Evolutionary conservation across 1,140 invertebrate genomes (phyloP), one percentile per base, ranked within the genome.

Genomic region (Hycleus cichorii): DNA sequence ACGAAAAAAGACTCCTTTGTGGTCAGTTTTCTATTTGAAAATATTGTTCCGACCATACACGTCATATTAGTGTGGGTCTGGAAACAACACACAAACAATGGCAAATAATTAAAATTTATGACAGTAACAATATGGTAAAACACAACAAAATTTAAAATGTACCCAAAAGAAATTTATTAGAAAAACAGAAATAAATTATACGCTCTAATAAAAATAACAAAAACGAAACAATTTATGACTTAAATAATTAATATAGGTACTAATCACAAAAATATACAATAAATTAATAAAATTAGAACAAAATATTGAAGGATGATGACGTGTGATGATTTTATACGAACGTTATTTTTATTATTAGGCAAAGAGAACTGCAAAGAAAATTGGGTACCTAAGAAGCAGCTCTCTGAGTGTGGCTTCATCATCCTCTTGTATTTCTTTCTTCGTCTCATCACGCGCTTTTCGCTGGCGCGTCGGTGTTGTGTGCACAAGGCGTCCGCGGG

Each of bases 321-420:
- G 32, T 32, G 32, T 32, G 3, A 32, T 32, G 32, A 32, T 32
- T 32, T 32, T 32, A 32, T 32, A 32, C 32, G 32, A 32, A 32
- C 32, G 4, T 32, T 32, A 32, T 32, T 32, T 32, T 32, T 32
- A 32, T 32, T 32, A 32, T 5, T 18, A 32, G 32, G 32, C 32
- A 32, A 32, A 32, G 32, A 32, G 32, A 4, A 5, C 32, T 42
- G 40, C 4, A n/a, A 11, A n/a, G 9, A 1, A 7, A 42, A 6
- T 42, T 7, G 9, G 40, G 76, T 87, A 89, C 87, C 87, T 89
- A 84, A 89, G 82, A 78, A 89, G 85, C 80, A 89, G 82, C 83
- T 89, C 86, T 81, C 86, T 86, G 77, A 89, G 86, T 82, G 86
- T 88, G 74, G 86, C 83, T 80, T 89, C 87, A 80, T 89, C 87